Evolutionary conservation across 2,797 vertebrate genomes (phyloP).

Genomic region (Orientallactaga sibirica): DNA sequence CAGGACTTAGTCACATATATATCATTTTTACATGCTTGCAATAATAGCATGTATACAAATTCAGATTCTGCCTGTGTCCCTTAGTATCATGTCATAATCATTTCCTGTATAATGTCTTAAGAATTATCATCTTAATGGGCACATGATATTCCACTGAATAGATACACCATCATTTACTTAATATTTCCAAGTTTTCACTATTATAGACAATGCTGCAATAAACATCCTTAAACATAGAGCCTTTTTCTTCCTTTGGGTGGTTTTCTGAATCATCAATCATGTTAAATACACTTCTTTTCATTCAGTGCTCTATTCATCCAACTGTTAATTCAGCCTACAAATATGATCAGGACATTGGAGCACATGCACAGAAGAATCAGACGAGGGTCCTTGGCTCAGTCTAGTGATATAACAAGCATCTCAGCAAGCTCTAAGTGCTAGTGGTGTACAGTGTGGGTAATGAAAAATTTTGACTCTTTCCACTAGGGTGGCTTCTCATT

Average conservation of each 20-base stretch:
- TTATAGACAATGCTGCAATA: background rate
- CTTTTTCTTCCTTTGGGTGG: constrained; percentile 46
- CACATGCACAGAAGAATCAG: background rate
- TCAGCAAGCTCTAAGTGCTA: constrained; percentile 29
- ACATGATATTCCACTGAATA: constrained; percentile 69
- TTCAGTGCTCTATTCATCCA: constrained; percentile 36
- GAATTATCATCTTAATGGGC: constrained; percentile 68
- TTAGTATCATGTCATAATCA: constrained; percentile 66
- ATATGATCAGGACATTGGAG: background rate
- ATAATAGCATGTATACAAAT: constrained; percentile 47
- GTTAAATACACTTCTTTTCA: constrained; percentile 53
- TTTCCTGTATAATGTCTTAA: constrained; percentile 35
- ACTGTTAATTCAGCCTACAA: constrained; percentile 8
- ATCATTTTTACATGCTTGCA: constrained; percentile 66
- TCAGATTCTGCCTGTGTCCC: constrained; percentile 38
- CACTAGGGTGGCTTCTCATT: constrained; percentile 25
- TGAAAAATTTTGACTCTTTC: constrained; percentile 53
- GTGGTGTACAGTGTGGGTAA: background rate
- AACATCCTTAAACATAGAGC: constrained; percentile 21
- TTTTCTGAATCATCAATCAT: constrained; percentile 44
- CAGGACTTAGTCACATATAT: constrained; percentile 30
- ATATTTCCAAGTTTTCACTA: constrained; percentile 68
- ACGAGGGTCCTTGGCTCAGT: background rate
- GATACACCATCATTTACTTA: constrained; percentile 49
- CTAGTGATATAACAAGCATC: background rate